phyloP scores from a whole-genome alignment of 92 coral and sea anemone species.

The Zoanthus gigantus region DNA sequence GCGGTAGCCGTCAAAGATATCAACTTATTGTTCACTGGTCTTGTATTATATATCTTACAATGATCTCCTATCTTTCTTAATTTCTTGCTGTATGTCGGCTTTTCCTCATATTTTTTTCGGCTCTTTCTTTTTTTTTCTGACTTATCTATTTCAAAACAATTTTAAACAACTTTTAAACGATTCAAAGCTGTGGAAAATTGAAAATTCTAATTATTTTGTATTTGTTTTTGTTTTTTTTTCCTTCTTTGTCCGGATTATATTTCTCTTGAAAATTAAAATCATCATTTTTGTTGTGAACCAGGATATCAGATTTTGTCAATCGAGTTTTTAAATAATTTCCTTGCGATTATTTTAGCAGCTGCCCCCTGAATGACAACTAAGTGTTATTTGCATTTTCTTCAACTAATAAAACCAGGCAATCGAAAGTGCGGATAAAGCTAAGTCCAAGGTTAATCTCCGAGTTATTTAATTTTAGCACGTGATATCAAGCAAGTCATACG shows the following conservation, averaged over 20 bases:
- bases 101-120: background rate
- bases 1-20: constrained; percentile 2
- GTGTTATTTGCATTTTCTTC: constrained; percentile 3
- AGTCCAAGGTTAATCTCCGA: background rate
- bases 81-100: background rate
- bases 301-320: background rate
- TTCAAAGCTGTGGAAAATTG: background rate
- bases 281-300: background rate
- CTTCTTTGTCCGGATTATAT: background rate
- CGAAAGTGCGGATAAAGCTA: background rate
- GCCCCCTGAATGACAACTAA: background rate
- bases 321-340: background rate
- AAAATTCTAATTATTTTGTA: background rate
- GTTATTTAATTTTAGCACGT: background rate
- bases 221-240: no score
- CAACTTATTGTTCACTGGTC: background rate
- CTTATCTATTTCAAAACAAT: background rate
- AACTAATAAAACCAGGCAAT: background rate
- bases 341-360: constrained; percentile 3
- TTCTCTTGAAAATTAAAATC: background rate
- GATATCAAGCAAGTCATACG: no score
- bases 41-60: background rate
- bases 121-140: background rate
- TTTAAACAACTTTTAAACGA: background rate
- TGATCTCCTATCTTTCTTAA: background rate